Evolutionary conservation across 2,888 invertebrate species (phyloP).

Genomic region (Phalera bucephala): DNA sequence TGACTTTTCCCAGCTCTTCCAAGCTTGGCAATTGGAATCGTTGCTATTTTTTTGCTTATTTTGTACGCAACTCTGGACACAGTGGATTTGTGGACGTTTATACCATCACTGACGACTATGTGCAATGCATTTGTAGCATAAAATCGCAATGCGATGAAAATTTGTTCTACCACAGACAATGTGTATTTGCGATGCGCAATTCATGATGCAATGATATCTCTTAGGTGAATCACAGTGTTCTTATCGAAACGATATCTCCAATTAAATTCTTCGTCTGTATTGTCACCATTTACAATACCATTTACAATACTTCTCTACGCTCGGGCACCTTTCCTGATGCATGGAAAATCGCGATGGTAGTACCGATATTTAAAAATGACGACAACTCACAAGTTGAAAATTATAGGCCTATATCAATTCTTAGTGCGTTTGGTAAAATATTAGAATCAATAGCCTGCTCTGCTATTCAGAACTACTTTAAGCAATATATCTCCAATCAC

Average conservation of each 20-base stretch:
- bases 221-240: conserved; percentile 5
- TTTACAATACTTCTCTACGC: too few species aligned
- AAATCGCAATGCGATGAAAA: too few species aligned
- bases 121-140: conserved; percentile 10
- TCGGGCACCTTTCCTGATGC: too few species aligned
- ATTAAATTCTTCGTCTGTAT: conserved; percentile 7
- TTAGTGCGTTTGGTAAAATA: too few species aligned
- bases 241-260: conserved; percentile 7
- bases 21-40: conserved; percentile 1
- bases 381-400: too few species aligned
- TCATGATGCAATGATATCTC: not conserved
- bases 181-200: not conserved
- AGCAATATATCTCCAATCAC: too few species aligned
- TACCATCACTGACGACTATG: conserved; percentile 9
- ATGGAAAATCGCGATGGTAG: too few species aligned
- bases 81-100: conserved; percentile 12
- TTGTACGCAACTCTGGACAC: conserved; percentile 14
- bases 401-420: too few species aligned
- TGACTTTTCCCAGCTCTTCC: conserved; percentile 5
- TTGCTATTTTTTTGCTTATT: conserved; percentile 9
- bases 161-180: conserved; percentile 5
- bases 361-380: too few species aligned
- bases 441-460: too few species aligned
- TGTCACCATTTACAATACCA: too few species aligned
- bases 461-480: too few species aligned